Evolutionary conservation across 2,888 invertebrate genomes (phyloP).

Genomic region (Drosophila macrospina): DNA sequence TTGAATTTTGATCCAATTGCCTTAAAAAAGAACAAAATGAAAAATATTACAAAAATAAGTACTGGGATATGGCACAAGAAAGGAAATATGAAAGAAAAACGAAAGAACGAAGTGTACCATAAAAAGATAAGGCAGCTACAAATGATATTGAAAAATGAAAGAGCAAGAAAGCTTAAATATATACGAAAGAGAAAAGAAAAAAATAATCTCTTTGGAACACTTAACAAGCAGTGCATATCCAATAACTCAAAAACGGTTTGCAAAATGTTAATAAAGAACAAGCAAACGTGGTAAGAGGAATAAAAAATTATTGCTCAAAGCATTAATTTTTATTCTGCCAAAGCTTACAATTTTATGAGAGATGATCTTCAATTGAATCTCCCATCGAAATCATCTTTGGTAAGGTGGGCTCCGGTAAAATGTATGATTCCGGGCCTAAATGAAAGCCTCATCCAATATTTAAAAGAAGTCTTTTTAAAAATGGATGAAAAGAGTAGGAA

Average conservation of each 20-base stretch:
- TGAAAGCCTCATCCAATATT: background rate
- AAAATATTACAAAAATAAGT: background rate
- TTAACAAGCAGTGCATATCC: background rate
- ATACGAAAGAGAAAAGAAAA: background rate
- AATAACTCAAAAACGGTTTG: background rate
- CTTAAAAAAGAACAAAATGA: background rate
- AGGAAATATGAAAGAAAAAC: background rate
- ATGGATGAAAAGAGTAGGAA: conserved; percentile 3
- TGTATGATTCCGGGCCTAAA: no score
- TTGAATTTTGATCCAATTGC: background rate
- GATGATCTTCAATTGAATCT: background rate
- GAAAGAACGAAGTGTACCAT: background rate
- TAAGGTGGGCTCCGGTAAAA: no score
- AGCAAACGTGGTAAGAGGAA: conserved; percentile 3
- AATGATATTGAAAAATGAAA: background rate
- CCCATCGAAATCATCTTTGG: no score
- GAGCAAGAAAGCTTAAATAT: background rate
- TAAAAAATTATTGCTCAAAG: conserved; percentile 10
- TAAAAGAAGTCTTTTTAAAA: background rate
- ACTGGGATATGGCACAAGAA: no score
- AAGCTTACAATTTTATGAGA: conserved; percentile 5
- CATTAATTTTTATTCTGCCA: conserved; percentile 5
- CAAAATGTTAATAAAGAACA: background rate
- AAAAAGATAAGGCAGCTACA: background rate
- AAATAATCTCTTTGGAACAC: background rate